Evolutionary conservation across 1,140 invertebrate genomes (phyloP).

Genomic region (roundworm (Caenorhabditis elegans)): DNA sequence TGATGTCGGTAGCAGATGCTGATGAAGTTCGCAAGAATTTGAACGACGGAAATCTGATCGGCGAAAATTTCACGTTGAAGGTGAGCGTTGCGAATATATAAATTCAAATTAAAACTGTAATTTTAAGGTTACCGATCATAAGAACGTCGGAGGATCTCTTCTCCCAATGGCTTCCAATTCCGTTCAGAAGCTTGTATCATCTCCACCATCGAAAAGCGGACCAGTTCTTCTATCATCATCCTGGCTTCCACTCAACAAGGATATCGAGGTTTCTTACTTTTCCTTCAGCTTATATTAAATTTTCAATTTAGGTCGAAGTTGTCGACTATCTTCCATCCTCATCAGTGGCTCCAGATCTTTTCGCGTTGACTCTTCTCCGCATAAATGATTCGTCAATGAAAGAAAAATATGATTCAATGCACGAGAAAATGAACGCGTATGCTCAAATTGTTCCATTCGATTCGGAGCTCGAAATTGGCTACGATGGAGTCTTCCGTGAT

Average conservation of each 20-base stretch:
- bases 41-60: background rate
- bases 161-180: background rate
- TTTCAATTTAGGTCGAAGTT: background rate
- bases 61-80: background rate
- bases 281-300: too few species aligned
- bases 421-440: constrained; percentile 7
- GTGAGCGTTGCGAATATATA: background rate
- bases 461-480: background rate
- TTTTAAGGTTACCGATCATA: background rate
- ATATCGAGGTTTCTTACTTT: background rate
- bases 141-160: background rate
- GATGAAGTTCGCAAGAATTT: background rate
- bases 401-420: background rate
- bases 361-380: background rate
- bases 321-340: constrained; percentile 12
- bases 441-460: background rate
- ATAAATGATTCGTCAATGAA: background rate
- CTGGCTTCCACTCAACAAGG: constrained; percentile 7
- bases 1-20: background rate
- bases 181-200: background rate
- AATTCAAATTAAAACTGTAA: too few species aligned
- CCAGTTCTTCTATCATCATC: background rate
- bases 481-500: background rate
- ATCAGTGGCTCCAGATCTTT: background rate
- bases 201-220: background rate